phyloP scores from a whole-genome alignment of 2,113 vertebrate species.

The Clarias macrocephalus region DNA sequence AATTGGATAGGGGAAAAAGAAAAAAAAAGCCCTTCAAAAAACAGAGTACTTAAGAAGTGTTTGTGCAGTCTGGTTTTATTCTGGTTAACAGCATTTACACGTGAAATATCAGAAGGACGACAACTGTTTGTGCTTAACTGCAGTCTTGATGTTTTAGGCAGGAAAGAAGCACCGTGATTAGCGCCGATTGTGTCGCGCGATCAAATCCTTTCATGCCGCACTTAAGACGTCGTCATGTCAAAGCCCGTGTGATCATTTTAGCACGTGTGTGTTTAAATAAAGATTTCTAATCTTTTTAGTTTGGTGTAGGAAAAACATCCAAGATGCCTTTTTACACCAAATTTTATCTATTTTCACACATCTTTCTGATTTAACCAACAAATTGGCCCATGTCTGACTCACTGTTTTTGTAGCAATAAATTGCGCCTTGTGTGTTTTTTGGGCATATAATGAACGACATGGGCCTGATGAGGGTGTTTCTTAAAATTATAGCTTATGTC shows the following conservation, averaged over 20 bases:
- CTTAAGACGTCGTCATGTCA: neutral
- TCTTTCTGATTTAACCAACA: too few relatives aligned
- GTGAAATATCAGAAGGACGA: neutral
- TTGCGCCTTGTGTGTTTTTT: neutral
- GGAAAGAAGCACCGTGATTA: neutral
- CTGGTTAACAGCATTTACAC: neutral
- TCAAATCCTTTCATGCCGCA: neutral
- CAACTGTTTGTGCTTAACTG: neutral
- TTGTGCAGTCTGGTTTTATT: neutral
- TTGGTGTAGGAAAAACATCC: neutral
- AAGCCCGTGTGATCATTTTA: neutral
- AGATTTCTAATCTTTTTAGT: neutral
- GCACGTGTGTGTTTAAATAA: neutral
- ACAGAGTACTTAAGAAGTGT: neutral
- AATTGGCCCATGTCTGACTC: too few relatives aligned
- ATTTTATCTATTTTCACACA: neutral
- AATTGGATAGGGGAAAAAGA: neutral
- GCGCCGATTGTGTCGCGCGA: too few relatives aligned
- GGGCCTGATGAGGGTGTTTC: too few relatives aligned
- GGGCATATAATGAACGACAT: too few relatives aligned
- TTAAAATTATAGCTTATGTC: too few relatives aligned
- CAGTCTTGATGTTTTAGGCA: neutral
- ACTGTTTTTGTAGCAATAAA: too few relatives aligned
- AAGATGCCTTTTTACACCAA: neutral
- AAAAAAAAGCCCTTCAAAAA: neutral